Conservation (phyloP, 2,797 vertebrate genomes). For the Gila robusta region DNA sequence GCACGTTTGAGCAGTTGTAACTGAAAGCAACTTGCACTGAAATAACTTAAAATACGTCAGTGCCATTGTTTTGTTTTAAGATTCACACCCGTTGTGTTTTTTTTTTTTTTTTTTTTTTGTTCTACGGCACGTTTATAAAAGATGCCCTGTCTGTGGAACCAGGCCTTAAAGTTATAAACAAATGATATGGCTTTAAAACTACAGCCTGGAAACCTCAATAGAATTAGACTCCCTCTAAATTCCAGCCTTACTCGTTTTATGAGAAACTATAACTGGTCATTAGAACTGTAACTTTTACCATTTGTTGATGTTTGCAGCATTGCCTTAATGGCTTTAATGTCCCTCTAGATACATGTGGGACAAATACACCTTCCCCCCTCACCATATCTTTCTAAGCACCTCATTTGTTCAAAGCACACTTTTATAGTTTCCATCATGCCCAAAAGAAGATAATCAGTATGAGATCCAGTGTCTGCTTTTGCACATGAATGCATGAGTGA, state of each 20-base stretch:
- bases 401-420: constrained; percentile 30
- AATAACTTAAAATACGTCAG: too few species aligned
- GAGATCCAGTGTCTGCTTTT: constrained; percentile 41
- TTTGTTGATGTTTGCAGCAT: background rate
- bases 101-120: too few species aligned
- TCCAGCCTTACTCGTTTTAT: background rate
- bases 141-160: too few species aligned
- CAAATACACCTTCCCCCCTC: background rate
- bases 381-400: background rate
- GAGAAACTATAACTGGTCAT: background rate
- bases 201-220: constrained; percentile 16
- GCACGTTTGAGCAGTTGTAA: too few species aligned
- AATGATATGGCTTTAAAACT: background rate
- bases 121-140: too few species aligned
- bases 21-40: too few species aligned
- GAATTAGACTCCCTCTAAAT: background rate
- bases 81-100: too few species aligned
- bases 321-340: constrained; percentile 12
- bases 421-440: constrained; percentile 18
- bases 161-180: background rate
- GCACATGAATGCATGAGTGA: constrained; percentile 33
- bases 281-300: constrained; percentile 7
- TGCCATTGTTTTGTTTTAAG: too few species aligned
- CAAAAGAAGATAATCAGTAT: constrained; percentile 9
- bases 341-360: background rate